Conservation (phyloP, 2,113 vertebrate species). For the Pteropus alecto region DNA sequence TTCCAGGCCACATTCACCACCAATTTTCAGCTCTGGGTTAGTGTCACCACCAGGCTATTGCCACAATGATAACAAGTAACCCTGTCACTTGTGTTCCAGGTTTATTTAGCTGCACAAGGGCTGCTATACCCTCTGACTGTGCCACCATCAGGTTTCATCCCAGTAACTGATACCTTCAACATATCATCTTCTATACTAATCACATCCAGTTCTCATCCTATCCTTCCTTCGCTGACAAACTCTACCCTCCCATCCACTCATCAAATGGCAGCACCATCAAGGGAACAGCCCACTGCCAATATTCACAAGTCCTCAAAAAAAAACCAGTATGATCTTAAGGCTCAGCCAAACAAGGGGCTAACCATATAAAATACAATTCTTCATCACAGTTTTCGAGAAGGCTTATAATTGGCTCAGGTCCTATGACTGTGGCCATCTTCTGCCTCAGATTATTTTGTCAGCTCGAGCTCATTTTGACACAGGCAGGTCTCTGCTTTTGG, state of each 20-base stretch:
- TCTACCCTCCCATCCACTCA: neutral
- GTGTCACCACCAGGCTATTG: neutral
- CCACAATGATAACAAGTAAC: neutral
- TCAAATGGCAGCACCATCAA: neutral
- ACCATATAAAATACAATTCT: neutral
- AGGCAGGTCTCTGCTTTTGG: neutral
- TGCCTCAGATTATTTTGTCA: neutral
- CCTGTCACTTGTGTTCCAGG: neutral
- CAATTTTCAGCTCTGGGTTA: neutral
- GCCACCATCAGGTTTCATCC: neutral
- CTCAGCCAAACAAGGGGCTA: neutral
- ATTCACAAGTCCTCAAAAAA: neutral
- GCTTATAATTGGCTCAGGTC: neutral
- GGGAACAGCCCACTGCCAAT: neutral
- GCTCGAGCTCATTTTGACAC: neutral
- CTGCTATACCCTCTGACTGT: neutral
- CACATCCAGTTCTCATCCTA: neutral
- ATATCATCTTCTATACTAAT: neutral
- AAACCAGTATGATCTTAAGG: neutral
- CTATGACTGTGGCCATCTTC: neutral
- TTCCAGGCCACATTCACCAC: neutral
- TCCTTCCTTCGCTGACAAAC: neutral
- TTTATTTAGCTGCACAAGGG: neutral
- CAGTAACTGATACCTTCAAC: neutral
- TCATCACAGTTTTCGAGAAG: neutral